These are phyloP conservation scores for Chrysolina haemoptera DNA, from an alignment of 2,888 invertebrate species.

Conservation along the genomic window DNA sequence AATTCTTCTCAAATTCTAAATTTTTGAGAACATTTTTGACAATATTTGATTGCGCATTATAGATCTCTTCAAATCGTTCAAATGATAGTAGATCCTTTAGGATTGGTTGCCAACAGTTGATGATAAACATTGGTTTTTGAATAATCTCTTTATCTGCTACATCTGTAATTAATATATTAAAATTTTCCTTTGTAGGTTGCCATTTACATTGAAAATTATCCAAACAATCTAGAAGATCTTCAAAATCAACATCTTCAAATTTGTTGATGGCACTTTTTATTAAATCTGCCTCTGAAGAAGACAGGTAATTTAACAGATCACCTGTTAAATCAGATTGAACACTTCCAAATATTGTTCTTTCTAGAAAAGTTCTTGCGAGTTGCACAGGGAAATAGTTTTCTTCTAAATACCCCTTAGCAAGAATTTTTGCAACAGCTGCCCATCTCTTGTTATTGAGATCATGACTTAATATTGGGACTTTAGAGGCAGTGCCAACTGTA, in stretches of 20 bases:
- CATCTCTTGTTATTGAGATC: constrained; percentile 37
- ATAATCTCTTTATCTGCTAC: constrained; percentile 36
- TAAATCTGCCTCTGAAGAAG: constrained; percentile 22
- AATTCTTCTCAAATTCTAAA: constrained; percentile 4
- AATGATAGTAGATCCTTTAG: not conserved
- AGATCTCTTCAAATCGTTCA: constrained; percentile 18
- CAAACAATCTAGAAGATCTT: constrained; percentile 25
- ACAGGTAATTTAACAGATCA: constrained; percentile 12
- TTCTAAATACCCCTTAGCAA: constrained; percentile 17
- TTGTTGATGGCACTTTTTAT: constrained; percentile 11
- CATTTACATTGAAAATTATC: constrained; percentile 32
- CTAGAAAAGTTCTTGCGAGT: constrained; percentile 19
- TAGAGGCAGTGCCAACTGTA: constrained; percentile 37
- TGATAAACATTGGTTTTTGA: constrained; percentile 39
- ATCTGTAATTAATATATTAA: constrained; percentile 28
- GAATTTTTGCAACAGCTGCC: constrained; percentile 32
- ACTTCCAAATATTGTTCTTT: constrained; percentile 20
- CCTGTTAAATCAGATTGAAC: not conserved
- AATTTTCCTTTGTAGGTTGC: constrained; percentile 30
- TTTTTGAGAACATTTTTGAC: constrained; percentile 5
- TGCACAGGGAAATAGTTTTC: constrained; percentile 28
- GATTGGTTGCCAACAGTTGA: constrained; percentile 20
- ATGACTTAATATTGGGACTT: constrained; percentile 35
- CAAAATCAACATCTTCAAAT: constrained; percentile 14
- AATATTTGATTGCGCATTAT: constrained; percentile 15